Conservation (phyloP, 2,888 invertebrate species). For the Hipparchia semele region DNA sequence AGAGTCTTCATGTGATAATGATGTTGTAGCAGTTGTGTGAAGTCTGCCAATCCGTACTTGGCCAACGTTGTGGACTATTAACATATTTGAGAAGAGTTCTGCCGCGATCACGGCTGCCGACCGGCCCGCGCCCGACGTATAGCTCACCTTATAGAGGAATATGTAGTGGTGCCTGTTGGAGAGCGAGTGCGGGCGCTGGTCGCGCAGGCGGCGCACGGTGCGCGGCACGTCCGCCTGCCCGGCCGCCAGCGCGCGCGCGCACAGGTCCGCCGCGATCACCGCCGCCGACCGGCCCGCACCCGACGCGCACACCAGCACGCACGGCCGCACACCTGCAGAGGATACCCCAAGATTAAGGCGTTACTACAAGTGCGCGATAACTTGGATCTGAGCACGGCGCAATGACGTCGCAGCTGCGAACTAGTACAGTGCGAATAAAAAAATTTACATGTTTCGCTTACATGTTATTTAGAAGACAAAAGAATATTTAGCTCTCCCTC, state of each 20-base stretch:
- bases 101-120: constrained; percentile 93
- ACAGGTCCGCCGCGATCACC: constrained; percentile 92
- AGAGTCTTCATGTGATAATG: no score
- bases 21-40: no score
- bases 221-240: constrained; percentile 93
- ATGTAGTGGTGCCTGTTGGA: constrained; percentile 96
- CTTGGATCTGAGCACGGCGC: no score
- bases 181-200: constrained; percentile 94
- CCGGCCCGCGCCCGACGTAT: constrained; percentile 93
- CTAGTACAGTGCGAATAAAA: no score
- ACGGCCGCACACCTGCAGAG: constrained; percentile 84
- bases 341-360: not conserved
- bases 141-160: constrained; percentile 92
- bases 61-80: no score
- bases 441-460: no score
- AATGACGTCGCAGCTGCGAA: no score
- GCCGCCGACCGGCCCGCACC: constrained; percentile 96
- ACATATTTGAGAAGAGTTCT: constrained; percentile 80
- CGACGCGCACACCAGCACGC: constrained; percentile 93
- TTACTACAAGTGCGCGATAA: no score
- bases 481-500: no score
- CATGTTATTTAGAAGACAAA: no score
- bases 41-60: no score
- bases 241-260: constrained; percentile 92
- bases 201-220: constrained; percentile 91